Percentiles rank a stretch among this genome's conserved stretches.
Evolutionary conservation across 2,888 invertebrate species (phyloP).

Genomic region (Erpobdella octoculata): DNA sequence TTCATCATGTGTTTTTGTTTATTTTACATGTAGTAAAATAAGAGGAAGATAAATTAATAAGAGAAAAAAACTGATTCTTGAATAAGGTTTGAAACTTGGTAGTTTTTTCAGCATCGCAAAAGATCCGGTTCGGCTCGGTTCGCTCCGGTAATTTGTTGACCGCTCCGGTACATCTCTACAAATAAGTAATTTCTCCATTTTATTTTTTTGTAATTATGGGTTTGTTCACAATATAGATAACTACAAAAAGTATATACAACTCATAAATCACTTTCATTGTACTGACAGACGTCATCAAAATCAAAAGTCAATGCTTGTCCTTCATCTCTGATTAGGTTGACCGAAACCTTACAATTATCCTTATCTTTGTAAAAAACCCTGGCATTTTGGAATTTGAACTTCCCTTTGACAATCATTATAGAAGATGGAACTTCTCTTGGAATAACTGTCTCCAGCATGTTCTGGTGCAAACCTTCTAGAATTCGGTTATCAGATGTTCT

Average conservation of each 20-base stretch:
- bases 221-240: too few species aligned
- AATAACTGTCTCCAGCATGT: conserved; percentile 52
- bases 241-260: not conserved
- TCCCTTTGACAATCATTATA: conserved; percentile 51
- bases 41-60: too few species aligned
- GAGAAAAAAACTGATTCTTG: too few species aligned
- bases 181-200: too few species aligned
- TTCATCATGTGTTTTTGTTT: too few species aligned
- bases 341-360: conserved; percentile 46
- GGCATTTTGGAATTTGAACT: conserved; percentile 48
- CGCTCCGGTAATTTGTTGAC: too few species aligned
- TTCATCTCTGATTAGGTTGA: conserved; percentile 50
- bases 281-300: conserved; percentile 54
- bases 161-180: too few species aligned
- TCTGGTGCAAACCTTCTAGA: conserved; percentile 47
- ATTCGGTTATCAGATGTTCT: conserved; percentile 49
- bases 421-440: conserved; percentile 46
- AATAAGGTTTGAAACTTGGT: too few species aligned
- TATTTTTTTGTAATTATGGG: too few species aligned
- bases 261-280: conserved; percentile 45
- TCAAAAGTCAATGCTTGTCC: conserved; percentile 45
- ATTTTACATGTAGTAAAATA: too few species aligned
- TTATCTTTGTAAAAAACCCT: conserved; percentile 51
- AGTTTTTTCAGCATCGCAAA: too few species aligned
- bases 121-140: too few species aligned